Evolutionary conservation across 2,113 vertebrate species (phyloP), one percentile per base, ranked within the genome.

Genomic region (Phyllostomus hastatus): DNA sequence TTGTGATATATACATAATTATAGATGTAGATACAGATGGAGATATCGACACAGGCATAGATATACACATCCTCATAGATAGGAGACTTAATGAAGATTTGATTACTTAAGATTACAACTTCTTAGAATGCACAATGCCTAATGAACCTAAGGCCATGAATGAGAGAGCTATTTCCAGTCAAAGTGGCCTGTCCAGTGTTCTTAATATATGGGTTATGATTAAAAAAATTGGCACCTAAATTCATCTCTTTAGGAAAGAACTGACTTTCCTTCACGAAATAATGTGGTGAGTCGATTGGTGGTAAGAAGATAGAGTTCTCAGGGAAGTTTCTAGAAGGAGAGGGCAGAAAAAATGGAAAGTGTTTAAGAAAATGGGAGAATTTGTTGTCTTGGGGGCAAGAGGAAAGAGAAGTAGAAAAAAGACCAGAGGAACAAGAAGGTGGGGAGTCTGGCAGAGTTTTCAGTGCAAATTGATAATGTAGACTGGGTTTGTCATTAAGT

Each of bases 231-330:
- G 28, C 38, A 88, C 33, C 17, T 43, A 91, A 69, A 66, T 69
- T 48, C 7, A 72, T 31, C 52, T 73, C 41, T 82, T 91, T 35
- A 90, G 81, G 48, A 79, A 89, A 73, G 80, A 61, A 75, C 16
- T 88, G 82, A 69, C 6, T 85, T 90, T 94, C 33, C 88, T 93
- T 89, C 35, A 50, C 87, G 15, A 86, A 78, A 43, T 92, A 76
- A 67, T 26, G 10, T 46, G 61, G 6, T 75, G n/a, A 3, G 7
- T 69, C 38, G 43, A 38, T 69, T 31, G 17, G 38, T 66, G 33
- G 7, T 69, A 12, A 81, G 88, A 79, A 81, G 54, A 50, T 9
- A 92, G 54, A 10, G 28, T 64, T 70, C 33, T 75, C 17, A 33
- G 41, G 24, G 38, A 87, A 83, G 50, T 88, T 93, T 93, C 64